Conservation (phyloP, 2,113 vertebrate species). For the Pseudopipra pipra region DNA sequence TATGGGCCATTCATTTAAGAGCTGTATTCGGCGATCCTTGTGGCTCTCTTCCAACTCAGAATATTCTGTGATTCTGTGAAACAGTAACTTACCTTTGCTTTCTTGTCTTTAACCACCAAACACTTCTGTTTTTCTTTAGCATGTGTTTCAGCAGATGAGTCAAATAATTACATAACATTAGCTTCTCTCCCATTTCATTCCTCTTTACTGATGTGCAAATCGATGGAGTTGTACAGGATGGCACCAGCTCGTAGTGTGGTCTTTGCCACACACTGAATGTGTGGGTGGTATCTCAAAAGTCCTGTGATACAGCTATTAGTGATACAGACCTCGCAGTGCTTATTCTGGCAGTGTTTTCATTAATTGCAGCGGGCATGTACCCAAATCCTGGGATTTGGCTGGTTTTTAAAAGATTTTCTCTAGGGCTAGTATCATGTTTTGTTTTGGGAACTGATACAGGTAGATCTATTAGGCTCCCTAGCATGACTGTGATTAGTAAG, state of each 20-base stretch:
- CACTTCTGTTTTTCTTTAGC: background rate
- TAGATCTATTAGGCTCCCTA: background rate
- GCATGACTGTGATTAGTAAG: background rate
- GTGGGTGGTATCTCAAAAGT: constrained; percentile 1
- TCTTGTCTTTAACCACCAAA: background rate
- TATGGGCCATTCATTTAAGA: background rate
- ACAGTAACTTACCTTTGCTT: background rate
- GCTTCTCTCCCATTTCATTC: background rate
- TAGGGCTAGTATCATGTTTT: background rate
- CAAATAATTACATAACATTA: background rate
- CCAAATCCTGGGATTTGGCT: constrained; percentile 19
- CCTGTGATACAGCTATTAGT: background rate
- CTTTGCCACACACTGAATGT: background rate
- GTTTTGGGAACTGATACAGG: background rate
- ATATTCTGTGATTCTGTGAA: background rate
- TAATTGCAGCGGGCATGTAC: background rate
- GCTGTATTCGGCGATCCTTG: background rate
- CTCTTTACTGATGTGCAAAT: background rate
- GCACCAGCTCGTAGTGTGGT: background rate
- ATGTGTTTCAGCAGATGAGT: background rate
- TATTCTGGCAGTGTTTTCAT: background rate
- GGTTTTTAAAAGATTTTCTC: constrained; percentile 2
- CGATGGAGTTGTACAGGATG: background rate
- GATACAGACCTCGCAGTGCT: background rate
- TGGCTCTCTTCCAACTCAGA: background rate